Conservation (phyloP, 2,113 vertebrate species). For the Cryptomyrus ogoouensis region DNA sequence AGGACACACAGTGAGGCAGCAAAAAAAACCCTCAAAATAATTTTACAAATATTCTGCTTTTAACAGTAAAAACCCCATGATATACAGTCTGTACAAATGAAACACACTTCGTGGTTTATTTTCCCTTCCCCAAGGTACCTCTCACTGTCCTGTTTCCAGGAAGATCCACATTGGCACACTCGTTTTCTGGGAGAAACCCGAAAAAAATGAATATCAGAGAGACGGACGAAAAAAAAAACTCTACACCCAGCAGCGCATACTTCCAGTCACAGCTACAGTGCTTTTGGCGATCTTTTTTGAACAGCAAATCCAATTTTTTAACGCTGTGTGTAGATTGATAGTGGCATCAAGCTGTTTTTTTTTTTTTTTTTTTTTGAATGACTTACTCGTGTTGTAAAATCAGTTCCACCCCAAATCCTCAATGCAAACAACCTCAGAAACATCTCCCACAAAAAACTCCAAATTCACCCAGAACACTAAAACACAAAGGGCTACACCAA, state of each 20-base stretch:
- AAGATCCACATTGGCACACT: not conserved
- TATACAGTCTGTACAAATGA: not conserved
- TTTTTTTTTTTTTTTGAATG: not conserved
- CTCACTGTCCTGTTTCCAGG: not conserved
- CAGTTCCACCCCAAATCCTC: not conserved
- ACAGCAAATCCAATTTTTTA: not conserved
- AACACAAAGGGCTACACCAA: not conserved
- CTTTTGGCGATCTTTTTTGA: not conserved
- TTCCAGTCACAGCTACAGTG: not conserved
- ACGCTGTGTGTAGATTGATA: not conserved
- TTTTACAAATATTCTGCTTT: not conserved
- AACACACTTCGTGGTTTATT: not conserved
- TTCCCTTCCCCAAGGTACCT: not conserved
- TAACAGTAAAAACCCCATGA: not conserved
- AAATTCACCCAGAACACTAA: not conserved
- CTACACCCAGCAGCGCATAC: not conserved
- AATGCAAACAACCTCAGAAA: not conserved
- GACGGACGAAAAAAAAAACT: not conserved
- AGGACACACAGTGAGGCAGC: not conserved
- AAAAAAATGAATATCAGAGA: not conserved
- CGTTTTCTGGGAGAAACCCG: not conserved
- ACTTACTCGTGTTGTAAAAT: not conserved
- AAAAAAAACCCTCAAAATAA: not conserved
- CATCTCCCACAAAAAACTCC: not conserved
- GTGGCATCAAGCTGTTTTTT: not conserved